These are phyloP conservation scores for Nerophis ophidion DNA, from an alignment of 2,113 vertebrate species.

Conservation along the genomic window DNA sequence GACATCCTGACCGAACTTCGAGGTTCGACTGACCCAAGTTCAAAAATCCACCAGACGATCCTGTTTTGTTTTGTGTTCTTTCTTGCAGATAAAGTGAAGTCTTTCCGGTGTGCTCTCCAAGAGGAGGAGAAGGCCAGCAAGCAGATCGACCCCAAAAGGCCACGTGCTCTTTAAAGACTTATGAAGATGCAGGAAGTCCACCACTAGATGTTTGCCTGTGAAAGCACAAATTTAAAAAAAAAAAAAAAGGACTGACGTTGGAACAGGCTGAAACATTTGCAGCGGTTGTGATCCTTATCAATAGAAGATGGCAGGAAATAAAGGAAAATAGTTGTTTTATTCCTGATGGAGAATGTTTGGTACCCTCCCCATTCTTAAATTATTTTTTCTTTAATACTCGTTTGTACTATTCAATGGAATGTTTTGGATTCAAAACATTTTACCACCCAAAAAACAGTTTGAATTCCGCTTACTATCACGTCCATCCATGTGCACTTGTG, in stretches of 20 bases:
- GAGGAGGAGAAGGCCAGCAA: slow-evolving; percentile 98
- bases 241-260: slow-evolving; percentile 29
- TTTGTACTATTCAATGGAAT: slow-evolving; percentile 51
- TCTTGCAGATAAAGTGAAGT: slow-evolving; percentile 93
- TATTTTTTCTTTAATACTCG: slow-evolving; percentile 67
- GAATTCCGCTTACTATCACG: slow-evolving; percentile 30
- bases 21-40: slow-evolving; percentile 65
- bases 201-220: slow-evolving; percentile 53
- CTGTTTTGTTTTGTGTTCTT: background rate
- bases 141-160: slow-evolving; percentile 96
- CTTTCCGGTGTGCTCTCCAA: slow-evolving; percentile 90
- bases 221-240: slow-evolving; percentile 15
- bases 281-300: slow-evolving; percentile 30
- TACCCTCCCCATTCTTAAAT: slow-evolving; percentile 50
- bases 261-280: slow-evolving; percentile 30
- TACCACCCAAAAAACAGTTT: slow-evolving; percentile 1
- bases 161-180: slow-evolving; percentile 83
- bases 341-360: slow-evolving; percentile 33
- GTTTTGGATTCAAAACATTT: slow-evolving; percentile 36
- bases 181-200: slow-evolving; percentile 30
- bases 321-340: slow-evolving; percentile 23
- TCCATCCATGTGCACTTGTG: slow-evolving; percentile 53
- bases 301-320: slow-evolving; percentile 39
- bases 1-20: slow-evolving; percentile 90
- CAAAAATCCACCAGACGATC: background rate